Conservation (phyloP, 2,113 vertebrate species). For the Phrynosoma blainvillii region DNA sequence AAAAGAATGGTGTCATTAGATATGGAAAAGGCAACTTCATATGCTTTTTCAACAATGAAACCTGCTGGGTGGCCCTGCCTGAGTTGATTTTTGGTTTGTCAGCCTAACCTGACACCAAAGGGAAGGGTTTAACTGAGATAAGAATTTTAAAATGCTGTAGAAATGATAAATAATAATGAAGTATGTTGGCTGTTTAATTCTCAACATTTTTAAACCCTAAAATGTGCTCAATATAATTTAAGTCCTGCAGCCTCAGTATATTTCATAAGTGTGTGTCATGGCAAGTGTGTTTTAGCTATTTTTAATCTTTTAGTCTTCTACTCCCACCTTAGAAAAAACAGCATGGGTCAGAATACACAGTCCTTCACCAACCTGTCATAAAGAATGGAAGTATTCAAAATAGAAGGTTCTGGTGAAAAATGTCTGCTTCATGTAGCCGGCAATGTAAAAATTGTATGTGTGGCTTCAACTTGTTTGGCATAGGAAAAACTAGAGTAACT, state of each 20-base stretch:
- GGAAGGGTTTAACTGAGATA: not conserved
- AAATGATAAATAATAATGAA: slow-evolving; percentile 16
- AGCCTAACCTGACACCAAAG: not conserved
- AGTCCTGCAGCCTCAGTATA: accelerated
- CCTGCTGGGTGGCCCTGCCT: not conserved
- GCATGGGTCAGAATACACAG: slow-evolving; percentile 29
- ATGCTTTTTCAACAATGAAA: not conserved
- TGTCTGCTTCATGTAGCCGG: slow-evolving; percentile 37
- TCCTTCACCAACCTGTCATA: slow-evolving; percentile 31
- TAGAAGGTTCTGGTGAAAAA: slow-evolving; percentile 63
- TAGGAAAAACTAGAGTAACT: slow-evolving; percentile 69
- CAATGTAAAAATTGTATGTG: slow-evolving; percentile 63
- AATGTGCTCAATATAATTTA: slow-evolving; percentile 2
- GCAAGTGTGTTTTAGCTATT: slow-evolving; percentile 30
- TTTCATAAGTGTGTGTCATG: slow-evolving; percentile 9
- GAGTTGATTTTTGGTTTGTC: not conserved
- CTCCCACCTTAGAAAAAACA: slow-evolving; percentile 32
- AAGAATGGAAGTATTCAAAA: slow-evolving; percentile 54
- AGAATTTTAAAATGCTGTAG: not conserved
- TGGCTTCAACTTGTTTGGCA: slow-evolving; percentile 78
- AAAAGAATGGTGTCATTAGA: not conserved
- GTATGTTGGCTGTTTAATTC: not conserved
- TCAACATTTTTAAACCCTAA: not conserved
- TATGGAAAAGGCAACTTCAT: not conserved
- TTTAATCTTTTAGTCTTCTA: slow-evolving; percentile 45